phyloP scores from a whole-genome alignment of 2,888 invertebrate genomes.

The Boloria euphrosyne region DNA sequence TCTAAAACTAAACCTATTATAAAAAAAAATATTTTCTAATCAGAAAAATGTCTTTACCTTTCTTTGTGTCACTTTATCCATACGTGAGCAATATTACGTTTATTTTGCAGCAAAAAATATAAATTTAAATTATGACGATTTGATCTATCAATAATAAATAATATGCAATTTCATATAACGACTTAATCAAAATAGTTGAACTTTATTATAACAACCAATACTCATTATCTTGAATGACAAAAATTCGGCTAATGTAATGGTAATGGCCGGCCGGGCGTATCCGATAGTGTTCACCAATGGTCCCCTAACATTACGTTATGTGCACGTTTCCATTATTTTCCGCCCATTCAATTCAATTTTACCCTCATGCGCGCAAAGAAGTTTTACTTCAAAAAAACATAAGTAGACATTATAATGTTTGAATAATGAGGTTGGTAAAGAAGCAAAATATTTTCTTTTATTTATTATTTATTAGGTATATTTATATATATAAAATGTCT shows the following conservation, averaged over 20 bases:
- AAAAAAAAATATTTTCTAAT: too few species aligned
- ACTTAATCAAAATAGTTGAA: conserved; percentile 30
- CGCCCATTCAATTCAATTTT: background rate
- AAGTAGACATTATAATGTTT: too few species aligned
- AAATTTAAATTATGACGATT: background rate
- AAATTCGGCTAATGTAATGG: conserved; percentile 45
- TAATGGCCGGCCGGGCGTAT: conserved; percentile 44
- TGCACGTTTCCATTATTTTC: conserved; percentile 28
- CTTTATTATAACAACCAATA: conserved; percentile 35
- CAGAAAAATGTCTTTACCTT: too few species aligned
- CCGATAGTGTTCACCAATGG: conserved; percentile 39
- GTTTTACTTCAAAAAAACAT: too few species aligned
- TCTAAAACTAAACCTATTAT: too few species aligned
- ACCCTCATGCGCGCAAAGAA: too few species aligned
- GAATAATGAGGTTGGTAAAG: too few species aligned
- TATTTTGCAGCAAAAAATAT: background rate
- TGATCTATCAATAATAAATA: background rate
- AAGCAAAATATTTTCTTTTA: too few species aligned
- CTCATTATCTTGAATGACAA: conserved; percentile 41
- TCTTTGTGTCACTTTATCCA: too few species aligned
- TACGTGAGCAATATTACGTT: too few species aligned
- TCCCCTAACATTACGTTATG: conserved; percentile 56
- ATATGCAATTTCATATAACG: conserved; percentile 13
- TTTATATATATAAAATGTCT: too few species aligned
- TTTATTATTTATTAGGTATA: too few species aligned